Percentiles rank a stretch among this genome's conserved stretches.
These are phyloP conservation scores for Drosophila lacertosa DNA, from an alignment of 1,140 invertebrate genomes.

Conservation along the genomic window DNA sequence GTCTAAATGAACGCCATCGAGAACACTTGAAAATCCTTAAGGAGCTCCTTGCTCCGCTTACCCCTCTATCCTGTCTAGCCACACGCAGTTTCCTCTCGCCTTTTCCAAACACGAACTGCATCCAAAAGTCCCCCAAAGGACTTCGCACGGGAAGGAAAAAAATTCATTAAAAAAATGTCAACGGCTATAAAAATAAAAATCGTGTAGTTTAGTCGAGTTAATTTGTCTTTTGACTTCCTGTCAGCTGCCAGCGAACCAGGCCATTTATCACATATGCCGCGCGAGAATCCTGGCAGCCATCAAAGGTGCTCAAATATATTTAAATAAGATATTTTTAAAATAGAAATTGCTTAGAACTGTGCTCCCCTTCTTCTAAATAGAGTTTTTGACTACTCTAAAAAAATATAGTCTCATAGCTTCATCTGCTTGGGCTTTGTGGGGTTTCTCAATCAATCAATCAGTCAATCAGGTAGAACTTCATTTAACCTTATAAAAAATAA, in stretches of 20 bases:
- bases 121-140: slow-evolving; percentile 10
- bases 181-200: slow-evolving; percentile 67
- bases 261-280: slow-evolving; percentile 45
- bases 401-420: too few relatives aligned
- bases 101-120: slow-evolving; percentile 34
- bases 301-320: too few relatives aligned
- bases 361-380: too few relatives aligned
- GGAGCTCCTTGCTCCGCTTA: neutral
- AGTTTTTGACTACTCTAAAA: too few relatives aligned
- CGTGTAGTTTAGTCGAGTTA: slow-evolving; percentile 48
- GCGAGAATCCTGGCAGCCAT: slow-evolving; percentile 15
- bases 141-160: slow-evolving; percentile 17
- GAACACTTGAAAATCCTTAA: slow-evolving; percentile 21
- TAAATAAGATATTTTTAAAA: too few relatives aligned
- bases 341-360: neutral
- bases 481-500: too few relatives aligned
- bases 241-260: slow-evolving; percentile 60
- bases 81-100: neutral
- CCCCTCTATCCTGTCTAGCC: neutral
- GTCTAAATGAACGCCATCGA: slow-evolving; percentile 35
- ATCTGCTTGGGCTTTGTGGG: too few relatives aligned
- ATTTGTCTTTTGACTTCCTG: slow-evolving; percentile 82
- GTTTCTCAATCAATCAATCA: neutral
- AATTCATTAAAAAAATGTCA: slow-evolving; percentile 65
- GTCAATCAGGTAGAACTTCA: neutral